These are phyloP conservation scores for Drosophila sulfurigaster DNA, from an alignment of 1,140 invertebrate species.

Conservation along the genomic window DNA sequence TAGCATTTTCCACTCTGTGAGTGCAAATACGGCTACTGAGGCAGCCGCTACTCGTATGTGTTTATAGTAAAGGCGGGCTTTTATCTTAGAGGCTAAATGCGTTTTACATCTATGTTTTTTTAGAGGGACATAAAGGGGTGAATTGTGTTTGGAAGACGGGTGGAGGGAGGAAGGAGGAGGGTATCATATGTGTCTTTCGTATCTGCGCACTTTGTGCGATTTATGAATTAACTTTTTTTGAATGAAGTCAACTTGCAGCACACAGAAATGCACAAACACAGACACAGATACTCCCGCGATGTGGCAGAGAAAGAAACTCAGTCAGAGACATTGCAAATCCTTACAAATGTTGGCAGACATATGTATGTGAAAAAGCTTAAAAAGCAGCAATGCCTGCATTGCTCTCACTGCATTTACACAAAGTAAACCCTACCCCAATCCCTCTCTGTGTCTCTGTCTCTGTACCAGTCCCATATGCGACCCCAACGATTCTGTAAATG, in stretches of 20 bases:
- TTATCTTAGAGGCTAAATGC: constrained; percentile 75
- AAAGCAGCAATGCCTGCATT: constrained; percentile 40
- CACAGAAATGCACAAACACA: constrained; percentile 11
- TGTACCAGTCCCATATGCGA: not conserved
- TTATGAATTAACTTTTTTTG: constrained; percentile 82
- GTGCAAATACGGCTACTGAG: constrained; percentile 30
- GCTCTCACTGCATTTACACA: constrained; percentile 51
- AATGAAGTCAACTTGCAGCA: constrained; percentile 75
- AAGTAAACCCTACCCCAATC: constrained; percentile 7
- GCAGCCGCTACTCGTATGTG: constrained; percentile 32
- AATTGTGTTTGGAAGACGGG: constrained; percentile 3
- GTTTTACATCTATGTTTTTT: constrained; percentile 49
- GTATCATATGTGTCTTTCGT: constrained; percentile 67
- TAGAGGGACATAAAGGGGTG: not conserved
- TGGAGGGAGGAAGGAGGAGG: constrained; percentile 18
- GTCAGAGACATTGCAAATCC: constrained; percentile 57
- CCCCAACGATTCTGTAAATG: constrained; percentile 44
- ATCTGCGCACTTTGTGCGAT: constrained; percentile 80
- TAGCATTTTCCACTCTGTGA: constrained; percentile 26
- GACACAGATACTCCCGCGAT: not conserved
- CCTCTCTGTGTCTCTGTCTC: not conserved
- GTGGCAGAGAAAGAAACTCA: constrained; percentile 21
- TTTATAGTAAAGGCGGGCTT: constrained; percentile 46
- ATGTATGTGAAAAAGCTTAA: constrained; percentile 60
- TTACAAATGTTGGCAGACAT: constrained; percentile 79